phyloP scores from a whole-genome alignment of 1,140 invertebrate genomes.

The Vollenhovia emeryi region DNA sequence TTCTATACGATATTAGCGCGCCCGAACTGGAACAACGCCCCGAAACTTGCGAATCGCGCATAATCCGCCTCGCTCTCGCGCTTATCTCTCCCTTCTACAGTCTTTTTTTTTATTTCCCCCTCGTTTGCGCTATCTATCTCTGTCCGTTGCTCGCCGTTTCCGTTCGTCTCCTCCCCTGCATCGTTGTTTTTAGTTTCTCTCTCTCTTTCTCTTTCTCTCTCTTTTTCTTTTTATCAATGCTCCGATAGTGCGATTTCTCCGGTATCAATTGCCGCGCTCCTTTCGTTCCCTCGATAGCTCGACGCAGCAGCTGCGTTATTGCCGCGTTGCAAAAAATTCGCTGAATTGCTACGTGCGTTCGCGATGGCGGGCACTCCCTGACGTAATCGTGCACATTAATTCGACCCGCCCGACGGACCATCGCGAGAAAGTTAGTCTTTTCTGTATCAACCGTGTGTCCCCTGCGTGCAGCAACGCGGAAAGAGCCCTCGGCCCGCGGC shows the following conservation, averaged over 20 bases:
- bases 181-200: neutral
- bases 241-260: neutral
- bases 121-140: neutral
- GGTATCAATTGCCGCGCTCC: neutral
- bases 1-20: conserved; percentile 66
- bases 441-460: conserved; percentile 78
- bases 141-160: neutral
- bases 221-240: neutral
- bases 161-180: neutral
- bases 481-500: conserved; percentile 57
- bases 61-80: conserved; percentile 21
- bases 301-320: neutral
- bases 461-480: conserved; percentile 65
- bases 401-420: conserved; percentile 74
- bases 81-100: neutral
- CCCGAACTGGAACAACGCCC: conserved; percentile 73
- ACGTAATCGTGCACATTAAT: conserved; percentile 81
- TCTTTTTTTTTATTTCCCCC: conserved; percentile 1
- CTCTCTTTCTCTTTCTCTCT: neutral
- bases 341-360: neutral
- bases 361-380: conserved; percentile 48
- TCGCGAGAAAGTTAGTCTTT: conserved; percentile 80
- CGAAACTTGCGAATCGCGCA: conserved; percentile 58
- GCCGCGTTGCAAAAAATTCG: conserved; percentile 15
- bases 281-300: neutral